phyloP scores from a whole-genome alignment of 2,888 invertebrate species.

The Apoderus coryli region DNA sequence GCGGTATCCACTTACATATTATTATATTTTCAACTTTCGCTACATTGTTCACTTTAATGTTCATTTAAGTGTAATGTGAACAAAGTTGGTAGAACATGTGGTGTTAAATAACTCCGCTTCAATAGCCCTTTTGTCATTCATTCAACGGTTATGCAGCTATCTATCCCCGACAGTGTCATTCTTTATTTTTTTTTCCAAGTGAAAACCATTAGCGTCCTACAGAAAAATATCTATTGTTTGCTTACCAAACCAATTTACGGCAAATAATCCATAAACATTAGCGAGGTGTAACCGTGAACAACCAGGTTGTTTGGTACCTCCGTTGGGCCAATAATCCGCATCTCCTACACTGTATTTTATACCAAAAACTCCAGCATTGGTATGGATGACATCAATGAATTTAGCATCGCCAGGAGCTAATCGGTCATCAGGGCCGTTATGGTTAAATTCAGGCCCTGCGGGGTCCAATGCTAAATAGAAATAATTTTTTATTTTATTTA shows the following conservation, averaged over 20 bases:
- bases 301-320: slow-evolving; percentile 15
- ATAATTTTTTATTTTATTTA: neutral
- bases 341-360: slow-evolving; percentile 10
- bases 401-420: slow-evolving; percentile 14
- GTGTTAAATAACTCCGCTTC: too few species aligned
- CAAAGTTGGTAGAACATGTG: too few species aligned
- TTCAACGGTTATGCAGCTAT: too few species aligned
- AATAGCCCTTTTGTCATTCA: neutral
- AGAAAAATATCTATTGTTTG: slow-evolving; percentile 1
- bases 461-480: slow-evolving; percentile 13
- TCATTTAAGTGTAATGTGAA: too few species aligned
- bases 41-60: too few species aligned
- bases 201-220: too few species aligned
- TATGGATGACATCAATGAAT: slow-evolving; percentile 17
- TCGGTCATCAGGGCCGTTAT: slow-evolving; percentile 7
- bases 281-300: slow-evolving; percentile 11
- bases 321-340: slow-evolving; percentile 17
- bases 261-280: slow-evolving; percentile 8
- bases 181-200: too few species aligned
- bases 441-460: slow-evolving; percentile 14
- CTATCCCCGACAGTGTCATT: too few species aligned
- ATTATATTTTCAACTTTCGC: too few species aligned
- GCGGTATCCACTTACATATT: too few species aligned
- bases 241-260: neutral
- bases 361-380: slow-evolving; percentile 16